Evolutionary conservation across 92 coral and sea anemone species (phyloP), one percentile per base, ranked within the genome.

Genomic region (Phenganax subtilis): DNA sequence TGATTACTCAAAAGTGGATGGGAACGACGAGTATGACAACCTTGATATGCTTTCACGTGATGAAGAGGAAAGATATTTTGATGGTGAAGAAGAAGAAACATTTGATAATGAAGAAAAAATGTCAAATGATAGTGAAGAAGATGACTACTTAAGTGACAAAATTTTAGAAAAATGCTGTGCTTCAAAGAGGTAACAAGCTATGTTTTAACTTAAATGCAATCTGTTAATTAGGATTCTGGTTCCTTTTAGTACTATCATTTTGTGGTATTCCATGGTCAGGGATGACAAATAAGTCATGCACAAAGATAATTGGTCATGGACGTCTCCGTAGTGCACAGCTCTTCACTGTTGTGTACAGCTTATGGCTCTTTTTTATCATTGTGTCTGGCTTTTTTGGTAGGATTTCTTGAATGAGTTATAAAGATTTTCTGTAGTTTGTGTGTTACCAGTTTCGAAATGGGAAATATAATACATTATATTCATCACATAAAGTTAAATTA

Each of bases 31-130:
- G 31, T 96, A 85, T 81, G 99, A 96, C 87, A 92, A 92, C 71
- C 88, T 96, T 52, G 85, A 66, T 77, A 81, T 89, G 20, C 68
- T 92, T 6, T 92, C 78, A 17, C 88, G 84, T 54, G 99, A 96
- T 81, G 97, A 92, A 72, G 93, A 96, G 71, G 99, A 96, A 31
- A 87, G 75, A 37, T 96, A 96, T 74, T 96, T 96, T 90, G 99
- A 96, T 60, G 85, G 86, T 3, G 99, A 94, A 69, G 93, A 89
- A 72, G 79, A 77, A 37, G 89, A 77, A 57, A 75, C 47, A 37
- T 37, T 31, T 1, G 59, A 6, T 63, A 56, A 71, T 1, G 61
- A 17, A 56, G 53, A 75, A 64, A 14, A 66, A 55, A 66, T 51
- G 72, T 73, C 20, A 57, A 73, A 15, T 63, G 83, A 79, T 44